Base-by-base conservation (phyloP, 2,888 invertebrate genomes). In the Tupiocoris notatus region DNA sequence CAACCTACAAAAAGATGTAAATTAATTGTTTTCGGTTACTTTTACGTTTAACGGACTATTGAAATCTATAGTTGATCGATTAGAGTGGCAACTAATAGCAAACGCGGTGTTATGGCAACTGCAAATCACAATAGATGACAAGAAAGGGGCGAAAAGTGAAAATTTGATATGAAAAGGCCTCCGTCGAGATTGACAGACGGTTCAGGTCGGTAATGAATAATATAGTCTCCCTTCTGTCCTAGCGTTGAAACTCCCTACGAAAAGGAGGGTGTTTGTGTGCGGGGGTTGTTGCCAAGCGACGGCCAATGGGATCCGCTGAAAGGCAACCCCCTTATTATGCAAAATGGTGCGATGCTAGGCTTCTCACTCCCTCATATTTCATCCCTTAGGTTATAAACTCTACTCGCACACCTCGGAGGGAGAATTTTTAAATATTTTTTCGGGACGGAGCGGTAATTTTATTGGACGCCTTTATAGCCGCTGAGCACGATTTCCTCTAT, bases 211-310 rank as follows among this genome's bases (percentile, higher is more conserved):
- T 39, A 39, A 39, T 39, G 39, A 39, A 39, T 39, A 39, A 39
- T 39, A 39, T 39, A 39, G 39, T 39, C 39, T 39, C 12, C 39
- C 39, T 12, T 39, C 39, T 3, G 39, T 39, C 39, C 6, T 7
- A 12, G 39, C 3, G 39, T 39, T 7, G 39, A 39, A n/a, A 39
- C 39, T 39, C 12, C 39, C 39, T 7, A 39, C 39, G 12, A 39
- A 39, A 39, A 74, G 77, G 77, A n/a, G n/a, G 73, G 66, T 74
- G 74, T 77, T 65, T 74, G 58, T 66, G 66, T 54, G 61, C 61
- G 77, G 62, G 56, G 25, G 77, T 20, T 54, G 77, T 77, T 77
- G 77, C 73, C 67, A 66, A 57, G 74, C 77, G 62, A 77, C 77
- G 74, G 74, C 77, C 77, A 77, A 77, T 77, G 74, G 61, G 56